A percentile compares a stretch with the other conserved stretches of the same genome.
Conservation (phyloP, 2,797 vertebrate genomes). For the Hemitrygon akajei region DNA sequence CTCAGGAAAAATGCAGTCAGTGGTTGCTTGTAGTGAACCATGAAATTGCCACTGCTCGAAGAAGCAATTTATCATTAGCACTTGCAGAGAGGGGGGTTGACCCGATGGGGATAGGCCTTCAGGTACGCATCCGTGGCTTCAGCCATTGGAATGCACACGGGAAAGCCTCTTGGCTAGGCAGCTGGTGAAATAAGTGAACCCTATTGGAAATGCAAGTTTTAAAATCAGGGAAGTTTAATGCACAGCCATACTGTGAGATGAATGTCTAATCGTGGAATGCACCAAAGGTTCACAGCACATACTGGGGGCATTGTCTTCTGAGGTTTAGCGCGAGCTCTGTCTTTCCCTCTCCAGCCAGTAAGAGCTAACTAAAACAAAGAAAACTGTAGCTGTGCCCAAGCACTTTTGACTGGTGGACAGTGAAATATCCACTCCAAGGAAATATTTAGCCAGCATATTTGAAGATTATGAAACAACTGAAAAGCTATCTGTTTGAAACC, state of each 20-base stretch:
- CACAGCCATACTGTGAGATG: not conserved
- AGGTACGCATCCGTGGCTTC: conserved; percentile 49
- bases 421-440: not conserved
- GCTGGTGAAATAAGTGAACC: conserved; percentile 50
- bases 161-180: conserved; percentile 40
- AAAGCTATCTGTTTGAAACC: not conserved
- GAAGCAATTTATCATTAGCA: conserved; percentile 46
- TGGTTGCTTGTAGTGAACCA: conserved; percentile 45
- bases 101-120: not conserved
- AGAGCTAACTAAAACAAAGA: not conserved
- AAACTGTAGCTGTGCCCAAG: not conserved
- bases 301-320: not conserved
- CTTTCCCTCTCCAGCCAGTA: not conserved
- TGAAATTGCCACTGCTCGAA: conserved; percentile 51
- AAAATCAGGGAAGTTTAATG: conserved; percentile 21
- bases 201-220: conserved; percentile 35
- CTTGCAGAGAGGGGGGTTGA: conserved; percentile 40
- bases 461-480: not conserved
- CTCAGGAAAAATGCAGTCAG: conserved; percentile 43
- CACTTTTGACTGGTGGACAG: not conserved
- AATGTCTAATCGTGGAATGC: conserved; percentile 38
- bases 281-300: conserved; percentile 42
- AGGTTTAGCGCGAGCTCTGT: not conserved
- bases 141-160: conserved; percentile 46
- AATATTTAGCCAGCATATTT: too few species aligned